Conservation (phyloP, 2,113 vertebrate genomes). For the Paedocypris sp. region DNA sequence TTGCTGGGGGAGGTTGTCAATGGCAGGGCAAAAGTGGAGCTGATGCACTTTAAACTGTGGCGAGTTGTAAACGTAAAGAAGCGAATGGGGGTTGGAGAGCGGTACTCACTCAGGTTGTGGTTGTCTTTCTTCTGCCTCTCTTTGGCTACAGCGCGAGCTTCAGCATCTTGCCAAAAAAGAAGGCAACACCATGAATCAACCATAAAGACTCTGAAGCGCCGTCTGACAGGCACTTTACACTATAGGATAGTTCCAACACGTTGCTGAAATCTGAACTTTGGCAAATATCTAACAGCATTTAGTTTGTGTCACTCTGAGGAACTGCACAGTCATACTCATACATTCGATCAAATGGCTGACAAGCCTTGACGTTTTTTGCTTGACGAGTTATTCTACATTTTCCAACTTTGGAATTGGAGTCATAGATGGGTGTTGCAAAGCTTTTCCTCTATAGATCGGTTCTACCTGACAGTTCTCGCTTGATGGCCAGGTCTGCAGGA, state of each 20-base stretch:
- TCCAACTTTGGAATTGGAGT: no score
- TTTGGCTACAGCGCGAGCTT: slow-evolving; percentile 84
- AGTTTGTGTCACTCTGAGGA: no score
- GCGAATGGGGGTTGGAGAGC: not conserved
- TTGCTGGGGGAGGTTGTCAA: slow-evolving; percentile 12
- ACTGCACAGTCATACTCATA: no score
- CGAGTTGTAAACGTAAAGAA: slow-evolving; percentile 9
- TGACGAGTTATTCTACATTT: no score
- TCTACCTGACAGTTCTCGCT: slow-evolving; percentile 85
- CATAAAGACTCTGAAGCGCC: not conserved
- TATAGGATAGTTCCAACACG: no score
- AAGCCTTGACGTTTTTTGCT: no score
- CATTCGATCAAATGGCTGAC: no score
- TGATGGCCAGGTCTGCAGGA: slow-evolving; percentile 86
- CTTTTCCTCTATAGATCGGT: not conserved
- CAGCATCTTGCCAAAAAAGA: slow-evolving; percentile 68
- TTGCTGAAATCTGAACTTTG: no score
- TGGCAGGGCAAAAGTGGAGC: slow-evolving; percentile 2
- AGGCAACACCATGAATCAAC: slow-evolving; percentile 35
- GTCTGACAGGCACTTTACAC: no score
- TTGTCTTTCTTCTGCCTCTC: slow-evolving; percentile 98
- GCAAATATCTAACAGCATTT: no score
- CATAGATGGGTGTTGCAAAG: no score
- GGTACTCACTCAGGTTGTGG: slow-evolving; percentile 70
- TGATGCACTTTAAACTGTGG: slow-evolving; percentile 32